These are phyloP conservation scores for Nannoperca australis DNA, from an alignment of 2,797 vertebrate genomes.

Conservation along the genomic window DNA sequence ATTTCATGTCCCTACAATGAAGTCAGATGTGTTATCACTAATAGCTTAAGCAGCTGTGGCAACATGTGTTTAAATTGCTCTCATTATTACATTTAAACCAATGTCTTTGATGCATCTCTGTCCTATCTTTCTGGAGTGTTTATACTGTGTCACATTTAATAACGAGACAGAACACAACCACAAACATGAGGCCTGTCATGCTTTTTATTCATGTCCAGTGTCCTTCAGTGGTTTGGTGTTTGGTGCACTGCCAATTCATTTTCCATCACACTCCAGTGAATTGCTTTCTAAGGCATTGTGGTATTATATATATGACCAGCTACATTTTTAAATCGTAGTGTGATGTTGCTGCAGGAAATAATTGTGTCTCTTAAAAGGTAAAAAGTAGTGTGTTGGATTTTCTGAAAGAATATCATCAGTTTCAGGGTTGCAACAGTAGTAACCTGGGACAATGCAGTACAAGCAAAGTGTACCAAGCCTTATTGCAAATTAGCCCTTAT, in stretches of 20 bases:
- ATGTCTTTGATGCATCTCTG: background rate
- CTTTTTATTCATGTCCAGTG: background rate
- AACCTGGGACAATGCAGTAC: constrained; percentile 19
- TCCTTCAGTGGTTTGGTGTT: too few relatives aligned
- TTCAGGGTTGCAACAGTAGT: constrained; percentile 9
- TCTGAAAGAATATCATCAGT: constrained; percentile 12
- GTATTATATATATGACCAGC: too few relatives aligned
- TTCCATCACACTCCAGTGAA: background rate
- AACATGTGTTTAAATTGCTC: constrained; percentile 1
- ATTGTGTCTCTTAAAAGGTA: constrained; percentile 20
- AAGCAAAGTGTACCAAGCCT: constrained; percentile 11
- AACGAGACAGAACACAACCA: background rate
- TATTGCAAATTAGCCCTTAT: constrained; percentile 32
- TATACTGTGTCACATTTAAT: background rate
- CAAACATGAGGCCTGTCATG: background rate
- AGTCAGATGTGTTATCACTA: constrained; percentile 23
- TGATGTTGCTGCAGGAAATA: constrained; percentile 12
- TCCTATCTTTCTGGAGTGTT: background rate
- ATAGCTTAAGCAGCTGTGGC: constrained; percentile 15
- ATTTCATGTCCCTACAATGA: constrained; percentile 6
- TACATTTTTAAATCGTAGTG: background rate
- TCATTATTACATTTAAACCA: constrained; percentile 5
- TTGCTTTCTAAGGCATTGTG: background rate
- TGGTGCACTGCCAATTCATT: background rate
- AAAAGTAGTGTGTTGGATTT: constrained; percentile 6